A percentile compares a stretch with the other conserved stretches of the same genome.
These are phyloP conservation scores for Phocoena phocoena DNA, from an alignment of 2,113 vertebrate genomes.

Conservation along the genomic window DNA sequence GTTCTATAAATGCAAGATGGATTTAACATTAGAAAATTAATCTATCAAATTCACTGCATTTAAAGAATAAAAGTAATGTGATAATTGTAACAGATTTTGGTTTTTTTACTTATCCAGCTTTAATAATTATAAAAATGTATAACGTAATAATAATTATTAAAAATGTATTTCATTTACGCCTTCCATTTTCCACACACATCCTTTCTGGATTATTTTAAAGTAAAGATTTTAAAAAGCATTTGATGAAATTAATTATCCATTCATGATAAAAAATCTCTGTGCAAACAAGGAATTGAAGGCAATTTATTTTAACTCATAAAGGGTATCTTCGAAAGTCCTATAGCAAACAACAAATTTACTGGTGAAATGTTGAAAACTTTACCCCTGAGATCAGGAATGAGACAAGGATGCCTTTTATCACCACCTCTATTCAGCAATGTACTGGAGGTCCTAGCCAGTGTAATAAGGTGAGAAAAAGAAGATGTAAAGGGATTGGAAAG, in stretches of 20 bases:
- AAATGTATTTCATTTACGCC: no score
- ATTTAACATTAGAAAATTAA: constrained; percentile 26
- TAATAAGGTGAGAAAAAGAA: constrained; percentile 26
- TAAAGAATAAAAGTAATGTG: constrained; percentile 30
- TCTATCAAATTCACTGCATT: background rate
- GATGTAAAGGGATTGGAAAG: background rate
- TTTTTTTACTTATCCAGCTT: no score
- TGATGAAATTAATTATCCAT: constrained; percentile 37
- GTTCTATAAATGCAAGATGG: background rate
- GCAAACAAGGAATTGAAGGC: background rate
- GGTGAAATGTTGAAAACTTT: constrained; percentile 19
- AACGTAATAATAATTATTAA: no score
- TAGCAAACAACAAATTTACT: background rate
- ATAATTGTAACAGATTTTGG: background rate
- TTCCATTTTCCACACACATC: no score
- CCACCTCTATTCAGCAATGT: constrained; percentile 30
- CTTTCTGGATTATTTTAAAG: no score
- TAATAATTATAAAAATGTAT: no score
- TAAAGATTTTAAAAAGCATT: background rate
- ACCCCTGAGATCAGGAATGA: background rate
- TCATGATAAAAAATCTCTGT: constrained; percentile 19
- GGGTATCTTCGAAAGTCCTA: background rate
- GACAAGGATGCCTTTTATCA: constrained; percentile 4
- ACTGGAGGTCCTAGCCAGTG: background rate
- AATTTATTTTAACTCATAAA: background rate